Conservation (phyloP, 2,888 invertebrate genomes). For the Artemia sinica region DNA sequence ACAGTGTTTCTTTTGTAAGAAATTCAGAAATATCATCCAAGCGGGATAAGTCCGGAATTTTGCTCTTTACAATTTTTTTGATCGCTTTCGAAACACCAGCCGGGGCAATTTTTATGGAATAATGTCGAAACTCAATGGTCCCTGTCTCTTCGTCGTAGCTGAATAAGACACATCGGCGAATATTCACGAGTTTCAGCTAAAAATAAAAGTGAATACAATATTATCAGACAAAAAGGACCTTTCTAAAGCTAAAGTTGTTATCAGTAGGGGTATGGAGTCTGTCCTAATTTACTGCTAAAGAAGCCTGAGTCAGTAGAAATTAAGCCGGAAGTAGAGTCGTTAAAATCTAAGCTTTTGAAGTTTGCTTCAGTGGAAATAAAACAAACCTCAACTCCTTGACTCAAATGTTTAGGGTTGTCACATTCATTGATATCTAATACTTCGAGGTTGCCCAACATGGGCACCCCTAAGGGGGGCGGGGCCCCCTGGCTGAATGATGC, state of each 20-base stretch:
- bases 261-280: not conserved
- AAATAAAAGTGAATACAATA: conserved; percentile 26
- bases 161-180: conserved; percentile 71
- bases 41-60: conserved; percentile 69
- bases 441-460: no score
- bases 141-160: conserved; percentile 72
- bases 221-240: conserved; percentile 16
- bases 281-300: not conserved
- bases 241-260: conserved; percentile 17
- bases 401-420: no score
- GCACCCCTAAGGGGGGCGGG: no score
- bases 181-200: conserved; percentile 65
- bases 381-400: no score
- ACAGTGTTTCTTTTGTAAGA: conserved; percentile 50
- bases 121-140: conserved; percentile 79
- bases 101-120: conserved; percentile 77
- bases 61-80: conserved; percentile 76
- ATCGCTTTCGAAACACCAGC: conserved; percentile 75
- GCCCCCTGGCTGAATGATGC: no score
- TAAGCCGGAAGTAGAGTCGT: no score
- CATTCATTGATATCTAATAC: no score
- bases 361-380: no score
- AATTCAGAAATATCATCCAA: conserved; percentile 75
- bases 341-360: no score
- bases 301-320: not conserved